Percentiles rank a stretch among this genome's conserved stretches.
These are phyloP conservation scores for Euwallacea similis DNA, from an alignment of 1,140 invertebrate species.

Conservation along the genomic window DNA sequence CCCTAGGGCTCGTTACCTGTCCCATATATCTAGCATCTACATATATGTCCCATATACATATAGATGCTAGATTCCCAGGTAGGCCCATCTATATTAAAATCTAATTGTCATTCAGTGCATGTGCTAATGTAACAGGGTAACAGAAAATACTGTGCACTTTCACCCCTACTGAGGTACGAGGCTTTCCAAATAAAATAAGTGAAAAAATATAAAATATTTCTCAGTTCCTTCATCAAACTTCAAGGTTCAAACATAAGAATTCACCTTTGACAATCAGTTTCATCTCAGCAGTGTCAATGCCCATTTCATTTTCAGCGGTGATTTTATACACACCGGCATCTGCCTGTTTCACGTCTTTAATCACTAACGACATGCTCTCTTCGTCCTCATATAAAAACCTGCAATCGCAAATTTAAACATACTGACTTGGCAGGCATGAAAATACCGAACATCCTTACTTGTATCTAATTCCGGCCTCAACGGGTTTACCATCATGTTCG, in stretches of 20 bases:
- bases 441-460: conserved; percentile 58
- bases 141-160: no score
- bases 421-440: not conserved
- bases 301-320: conserved; percentile 85
- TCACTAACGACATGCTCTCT: conserved; percentile 84
- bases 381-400: conserved; percentile 90
- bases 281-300: conserved; percentile 75
- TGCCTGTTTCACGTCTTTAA: conserved; percentile 80
- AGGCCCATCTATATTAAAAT: no score
- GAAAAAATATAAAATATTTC: no score
- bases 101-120: no score
- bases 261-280: conserved; percentile 73
- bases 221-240: no score
- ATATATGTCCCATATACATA: no score
- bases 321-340: conserved; percentile 87
- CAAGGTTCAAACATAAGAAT: not conserved
- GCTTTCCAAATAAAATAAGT: no score
- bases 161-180: no score
- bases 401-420: not conserved
- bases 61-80: no score
- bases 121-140: no score
- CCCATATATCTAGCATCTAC: no score
- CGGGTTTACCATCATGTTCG: conserved; percentile 81
- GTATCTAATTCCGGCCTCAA: conserved; percentile 77
- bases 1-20: no score